Percentiles rank a stretch among this genome's conserved stretches.
Conservation (phyloP, 2,888 invertebrate species). For the Deilephila porcellus region DNA sequence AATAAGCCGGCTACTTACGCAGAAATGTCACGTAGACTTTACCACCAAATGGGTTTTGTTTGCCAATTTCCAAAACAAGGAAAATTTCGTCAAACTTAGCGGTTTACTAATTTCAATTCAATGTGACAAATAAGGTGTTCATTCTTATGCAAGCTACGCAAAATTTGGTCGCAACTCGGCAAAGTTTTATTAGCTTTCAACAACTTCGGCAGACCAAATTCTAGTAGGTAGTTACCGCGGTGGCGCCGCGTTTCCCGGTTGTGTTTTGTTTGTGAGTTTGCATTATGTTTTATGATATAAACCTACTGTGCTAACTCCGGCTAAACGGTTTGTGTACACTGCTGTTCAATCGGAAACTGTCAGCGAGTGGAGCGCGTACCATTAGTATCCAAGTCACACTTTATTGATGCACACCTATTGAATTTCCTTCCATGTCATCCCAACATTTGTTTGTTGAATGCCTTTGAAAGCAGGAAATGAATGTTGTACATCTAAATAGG, state of each 20-base stretch:
- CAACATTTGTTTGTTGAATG: slow-evolving; percentile 10
- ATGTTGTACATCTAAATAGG: background rate
- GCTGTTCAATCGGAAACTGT: slow-evolving; percentile 27
- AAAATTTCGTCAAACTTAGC: slow-evolving; percentile 7
- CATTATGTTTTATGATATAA: slow-evolving; percentile 41
- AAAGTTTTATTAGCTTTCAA: slow-evolving; percentile 65
- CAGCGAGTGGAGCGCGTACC: slow-evolving; percentile 19
- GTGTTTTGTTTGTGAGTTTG: slow-evolving; percentile 47
- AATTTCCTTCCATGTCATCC: background rate
- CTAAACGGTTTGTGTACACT: slow-evolving; percentile 23
- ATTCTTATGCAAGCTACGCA: slow-evolving; percentile 43
- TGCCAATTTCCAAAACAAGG: background rate
- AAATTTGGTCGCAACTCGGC: slow-evolving; percentile 44
- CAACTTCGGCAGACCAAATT: slow-evolving; percentile 50
- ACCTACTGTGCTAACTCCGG: slow-evolving; percentile 7
- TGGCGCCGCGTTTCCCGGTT: slow-evolving; percentile 40
- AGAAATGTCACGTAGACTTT: background rate
- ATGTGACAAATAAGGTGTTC: slow-evolving; percentile 45
- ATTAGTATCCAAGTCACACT: background rate
- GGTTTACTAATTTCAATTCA: slow-evolving; percentile 29
- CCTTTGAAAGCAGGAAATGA: slow-evolving; percentile 1
- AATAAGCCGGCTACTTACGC: background rate
- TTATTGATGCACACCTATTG: background rate
- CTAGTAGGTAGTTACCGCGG: slow-evolving; percentile 45
- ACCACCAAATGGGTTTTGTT: background rate